These are phyloP conservation scores for Ceratina calcarata DNA, from an alignment of 1,140 invertebrate species.

Conservation along the genomic window DNA sequence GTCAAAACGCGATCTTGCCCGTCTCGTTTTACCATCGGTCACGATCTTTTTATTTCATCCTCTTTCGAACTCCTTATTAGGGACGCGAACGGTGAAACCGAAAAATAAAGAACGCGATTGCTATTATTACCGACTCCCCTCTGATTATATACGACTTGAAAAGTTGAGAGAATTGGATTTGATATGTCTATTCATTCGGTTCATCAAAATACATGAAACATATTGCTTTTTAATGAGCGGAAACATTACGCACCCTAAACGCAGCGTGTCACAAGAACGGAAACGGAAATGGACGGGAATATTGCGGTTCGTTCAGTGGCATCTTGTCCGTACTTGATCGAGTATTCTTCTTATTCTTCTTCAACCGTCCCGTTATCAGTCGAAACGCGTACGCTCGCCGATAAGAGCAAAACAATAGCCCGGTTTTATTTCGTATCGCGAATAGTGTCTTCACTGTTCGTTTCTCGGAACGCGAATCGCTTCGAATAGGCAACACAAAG, in stretches of 20 bases:
- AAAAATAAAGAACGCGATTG: background rate
- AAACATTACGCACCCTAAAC: background rate
- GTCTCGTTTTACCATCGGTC: background rate
- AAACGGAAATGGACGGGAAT: constrained; percentile 23
- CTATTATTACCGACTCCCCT: constrained; percentile 10
- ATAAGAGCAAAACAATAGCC: constrained; percentile 44
- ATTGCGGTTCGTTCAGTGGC: background rate
- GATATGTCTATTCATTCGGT: too few species aligned
- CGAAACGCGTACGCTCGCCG: background rate
- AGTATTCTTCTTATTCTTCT: constrained; percentile 12
- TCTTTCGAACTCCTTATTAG: constrained; percentile 3
- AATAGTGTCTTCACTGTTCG: constrained; percentile 36
- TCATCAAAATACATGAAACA: background rate
- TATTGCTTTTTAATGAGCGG: background rate
- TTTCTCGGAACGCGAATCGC: constrained; percentile 31
- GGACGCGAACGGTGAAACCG: background rate
- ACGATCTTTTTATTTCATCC: background rate
- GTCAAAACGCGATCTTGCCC: background rate
- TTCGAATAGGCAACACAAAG: background rate
- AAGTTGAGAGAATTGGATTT: background rate
- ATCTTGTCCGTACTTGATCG: background rate
- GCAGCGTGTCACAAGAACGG: constrained; percentile 1
- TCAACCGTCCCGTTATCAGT: constrained; percentile 10
- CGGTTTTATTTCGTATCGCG: constrained; percentile 27
- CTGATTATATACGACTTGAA: too few species aligned